A percentile compares a stretch with the other conserved stretches of the same genome.
phyloP scores from a whole-genome alignment of 2,797 vertebrate genomes.

The Rhinella marina region DNA sequence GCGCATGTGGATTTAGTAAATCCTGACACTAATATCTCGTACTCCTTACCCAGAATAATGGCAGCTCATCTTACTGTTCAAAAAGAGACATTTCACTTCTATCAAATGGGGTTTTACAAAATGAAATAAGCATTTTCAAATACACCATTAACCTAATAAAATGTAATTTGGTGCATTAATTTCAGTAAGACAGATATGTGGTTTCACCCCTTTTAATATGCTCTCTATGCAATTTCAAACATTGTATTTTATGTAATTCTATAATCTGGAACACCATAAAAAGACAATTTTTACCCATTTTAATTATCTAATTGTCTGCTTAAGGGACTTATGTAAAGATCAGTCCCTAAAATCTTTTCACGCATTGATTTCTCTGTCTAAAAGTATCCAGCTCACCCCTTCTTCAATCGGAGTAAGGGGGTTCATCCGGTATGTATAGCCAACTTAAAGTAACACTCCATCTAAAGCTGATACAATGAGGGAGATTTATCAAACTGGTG shows the following conservation, averaged over 20 bases:
- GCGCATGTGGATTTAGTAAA: neutral
- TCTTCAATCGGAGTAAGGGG: neutral
- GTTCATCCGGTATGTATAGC: neutral
- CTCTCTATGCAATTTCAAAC: constrained; percentile 37
- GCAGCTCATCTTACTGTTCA: neutral
- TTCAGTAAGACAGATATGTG: constrained; percentile 32
- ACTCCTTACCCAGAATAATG: neutral
- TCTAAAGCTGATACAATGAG: no score
- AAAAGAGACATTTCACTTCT: constrained; percentile 25
- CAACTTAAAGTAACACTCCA: neutral
- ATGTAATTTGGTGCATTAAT: constrained; percentile 46
- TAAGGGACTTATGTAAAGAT: neutral
- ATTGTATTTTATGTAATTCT: constrained; percentile 50
- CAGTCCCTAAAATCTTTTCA: constrained; percentile 33
- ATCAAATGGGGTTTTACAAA: constrained; percentile 17
- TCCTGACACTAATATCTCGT: neutral
- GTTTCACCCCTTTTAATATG: constrained; percentile 43
- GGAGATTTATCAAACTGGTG: no score
- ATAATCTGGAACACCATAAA: constrained; percentile 44
- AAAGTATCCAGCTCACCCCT: neutral
- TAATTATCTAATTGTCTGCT: constrained; percentile 43
- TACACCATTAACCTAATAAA: constrained; percentile 55
- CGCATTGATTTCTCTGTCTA: constrained; percentile 13
- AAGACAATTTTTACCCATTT: constrained; percentile 36
- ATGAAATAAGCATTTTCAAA: constrained; percentile 51